Percentiles rank a stretch among this genome's conserved stretches.
These are phyloP conservation scores for Lamellibrachia luymesi DNA, from an alignment of 1,140 invertebrate species.

Conservation along the genomic window DNA sequence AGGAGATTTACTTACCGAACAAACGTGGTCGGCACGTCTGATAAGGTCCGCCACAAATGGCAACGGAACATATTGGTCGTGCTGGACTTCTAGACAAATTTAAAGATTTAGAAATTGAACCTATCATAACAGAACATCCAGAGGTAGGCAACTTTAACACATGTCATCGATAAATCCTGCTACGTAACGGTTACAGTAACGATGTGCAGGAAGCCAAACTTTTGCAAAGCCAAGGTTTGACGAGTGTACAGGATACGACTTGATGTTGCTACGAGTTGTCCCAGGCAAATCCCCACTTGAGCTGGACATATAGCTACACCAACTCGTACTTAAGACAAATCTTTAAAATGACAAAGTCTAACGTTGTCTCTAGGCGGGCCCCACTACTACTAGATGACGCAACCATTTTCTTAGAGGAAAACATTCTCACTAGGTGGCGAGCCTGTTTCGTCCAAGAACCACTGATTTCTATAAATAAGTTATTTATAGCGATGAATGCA, in stretches of 20 bases:
- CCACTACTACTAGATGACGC: neutral
- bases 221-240: neutral
- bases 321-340: too few species aligned
- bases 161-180: neutral
- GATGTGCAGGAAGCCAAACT: neutral
- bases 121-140: conserved; percentile 11
- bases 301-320: neutral
- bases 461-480: too few species aligned
- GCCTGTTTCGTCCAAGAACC: too few species aligned
- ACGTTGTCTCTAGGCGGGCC: too few species aligned
- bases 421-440: too few species aligned
- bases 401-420: neutral
- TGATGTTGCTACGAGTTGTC: neutral
- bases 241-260: neutral
- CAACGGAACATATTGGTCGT: neutral
- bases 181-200: neutral
- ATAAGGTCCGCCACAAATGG: neutral
- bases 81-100: conserved; percentile 15
- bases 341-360: too few species aligned
- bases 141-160: conserved; percentile 7
- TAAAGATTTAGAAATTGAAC: conserved; percentile 17
- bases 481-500: too few species aligned
- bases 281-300: neutral
- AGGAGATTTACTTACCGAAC: neutral
- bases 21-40: neutral